Conservation (phyloP, 2,888 invertebrate species). For the Macrostomum cliftonense region DNA sequence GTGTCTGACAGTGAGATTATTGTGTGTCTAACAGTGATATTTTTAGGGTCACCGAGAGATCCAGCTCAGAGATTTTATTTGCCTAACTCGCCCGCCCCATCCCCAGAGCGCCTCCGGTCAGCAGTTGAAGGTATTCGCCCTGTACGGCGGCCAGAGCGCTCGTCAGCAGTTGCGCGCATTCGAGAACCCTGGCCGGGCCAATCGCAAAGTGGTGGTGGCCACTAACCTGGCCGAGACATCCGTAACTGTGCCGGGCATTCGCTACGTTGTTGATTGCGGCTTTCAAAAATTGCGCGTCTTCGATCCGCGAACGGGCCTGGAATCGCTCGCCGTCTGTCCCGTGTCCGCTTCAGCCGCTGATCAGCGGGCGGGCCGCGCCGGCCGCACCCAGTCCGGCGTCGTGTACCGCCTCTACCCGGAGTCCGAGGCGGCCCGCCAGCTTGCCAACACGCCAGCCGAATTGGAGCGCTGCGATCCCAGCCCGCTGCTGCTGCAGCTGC, state of each 20-base stretch:
- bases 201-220: slow-evolving; percentile 61
- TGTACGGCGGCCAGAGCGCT: slow-evolving; percentile 75
- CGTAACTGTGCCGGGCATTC: slow-evolving; percentile 53
- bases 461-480: slow-evolving; percentile 73
- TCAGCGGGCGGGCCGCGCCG: slow-evolving; percentile 79
- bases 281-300: slow-evolving; percentile 52
- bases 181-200: neutral
- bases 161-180: slow-evolving; percentile 42
- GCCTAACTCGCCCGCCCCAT: slow-evolving; percentile 5
- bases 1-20: no score
- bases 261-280: neutral
- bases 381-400: slow-evolving; percentile 46
- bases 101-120: slow-evolving; percentile 11
- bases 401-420: slow-evolving; percentile 46
- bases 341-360: slow-evolving; percentile 68
- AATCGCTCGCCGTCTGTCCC: slow-evolving; percentile 49
- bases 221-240: slow-evolving; percentile 95
- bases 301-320: slow-evolving; percentile 57
- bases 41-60: no score
- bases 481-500: slow-evolving; percentile 63
- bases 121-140: slow-evolving; percentile 53
- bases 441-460: slow-evolving; percentile 62
- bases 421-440: slow-evolving; percentile 51
- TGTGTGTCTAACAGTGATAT: no score
- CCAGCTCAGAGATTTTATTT: no score